Evolutionary conservation across 2,797 vertebrate genomes (phyloP), one percentile per base, ranked within the genome.

Genomic region (Sebastolobus alascanus): DNA sequence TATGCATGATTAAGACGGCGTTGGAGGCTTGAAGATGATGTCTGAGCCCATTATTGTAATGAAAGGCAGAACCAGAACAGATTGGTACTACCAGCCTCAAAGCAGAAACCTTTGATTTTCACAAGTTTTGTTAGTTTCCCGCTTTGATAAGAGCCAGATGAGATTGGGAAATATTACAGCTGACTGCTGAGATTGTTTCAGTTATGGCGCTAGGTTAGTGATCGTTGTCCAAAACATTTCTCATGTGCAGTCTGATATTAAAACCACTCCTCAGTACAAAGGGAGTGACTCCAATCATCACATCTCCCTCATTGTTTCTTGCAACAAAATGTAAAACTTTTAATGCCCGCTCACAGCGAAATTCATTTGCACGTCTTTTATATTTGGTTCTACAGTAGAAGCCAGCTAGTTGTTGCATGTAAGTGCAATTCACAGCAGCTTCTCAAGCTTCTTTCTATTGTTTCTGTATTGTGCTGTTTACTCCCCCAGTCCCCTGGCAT

Each of bases 91-190:
- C 59, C 80, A 69, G 16, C 59, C 50, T 76, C 61, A 33, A 59
- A 59, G 38, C 3, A 6, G 50, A 52, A 61, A 33, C 37, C 16
- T 70, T 10, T 43, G 52, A 31, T 72, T 82, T 77, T 68, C 54
- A 18, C 29, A 60, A 14, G 63, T 72, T 77, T 68, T 65, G 56
- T 69, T 72, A 31, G 43, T 79, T 82, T 69, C 43, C 64, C 4
- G 3, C 61, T 84, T 67, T 85, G 74, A 91, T 69, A 74, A 61
- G 46, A 79, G 38, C 80, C 79, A 78, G 73, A 82, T 70, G 56
- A 75, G 72, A 65, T 69, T 72, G 67, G 69, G 43, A 82, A 75
- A 81, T 68, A 35, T 63, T 58, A 68, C 38, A 54, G 38, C 20
- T 1, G 13, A 74, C 63, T 68, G 46, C 33, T 74, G 52, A 40